Conservation (phyloP, 2,113 vertebrate genomes). For the Atractosteus spatula region DNA sequence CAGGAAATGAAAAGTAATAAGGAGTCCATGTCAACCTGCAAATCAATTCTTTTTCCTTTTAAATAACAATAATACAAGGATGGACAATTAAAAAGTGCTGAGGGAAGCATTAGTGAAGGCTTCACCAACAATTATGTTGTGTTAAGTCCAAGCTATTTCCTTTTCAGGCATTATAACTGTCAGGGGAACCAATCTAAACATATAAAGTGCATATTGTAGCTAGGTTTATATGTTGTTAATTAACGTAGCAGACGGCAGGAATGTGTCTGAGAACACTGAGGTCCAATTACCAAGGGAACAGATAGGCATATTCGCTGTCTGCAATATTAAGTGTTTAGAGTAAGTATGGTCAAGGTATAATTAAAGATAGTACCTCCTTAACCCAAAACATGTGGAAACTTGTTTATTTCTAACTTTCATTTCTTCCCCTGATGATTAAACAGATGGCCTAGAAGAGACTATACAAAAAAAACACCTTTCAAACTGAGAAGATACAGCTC, state of each 20-base stretch:
- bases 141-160: slow-evolving; percentile 5
- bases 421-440: slow-evolving; percentile 35
- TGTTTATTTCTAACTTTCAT: slow-evolving; percentile 46
- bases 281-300: slow-evolving; percentile 47
- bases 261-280: slow-evolving; percentile 33
- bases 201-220: slow-evolving; percentile 51
- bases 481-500: neutral
- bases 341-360: slow-evolving; percentile 51
- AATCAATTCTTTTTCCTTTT: too few species aligned
- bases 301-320: slow-evolving; percentile 43
- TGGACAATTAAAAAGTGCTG: neutral
- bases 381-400: slow-evolving; percentile 51
- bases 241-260: slow-evolving; percentile 48
- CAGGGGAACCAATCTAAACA: slow-evolving; percentile 48
- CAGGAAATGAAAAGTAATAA: too few species aligned
- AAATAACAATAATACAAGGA: too few species aligned
- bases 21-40: too few species aligned
- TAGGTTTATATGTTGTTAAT: slow-evolving; percentile 45
- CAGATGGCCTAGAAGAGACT: slow-evolving; percentile 37
- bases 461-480: slow-evolving; percentile 12
- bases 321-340: slow-evolving; percentile 49
- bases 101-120: slow-evolving; percentile 12
- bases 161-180: slow-evolving; percentile 35
- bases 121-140: slow-evolving; percentile 14
- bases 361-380: slow-evolving; percentile 45